Base-by-base conservation (phyloP, 2,797 vertebrate species). In the Microcaecilia unicolor region DNA sequence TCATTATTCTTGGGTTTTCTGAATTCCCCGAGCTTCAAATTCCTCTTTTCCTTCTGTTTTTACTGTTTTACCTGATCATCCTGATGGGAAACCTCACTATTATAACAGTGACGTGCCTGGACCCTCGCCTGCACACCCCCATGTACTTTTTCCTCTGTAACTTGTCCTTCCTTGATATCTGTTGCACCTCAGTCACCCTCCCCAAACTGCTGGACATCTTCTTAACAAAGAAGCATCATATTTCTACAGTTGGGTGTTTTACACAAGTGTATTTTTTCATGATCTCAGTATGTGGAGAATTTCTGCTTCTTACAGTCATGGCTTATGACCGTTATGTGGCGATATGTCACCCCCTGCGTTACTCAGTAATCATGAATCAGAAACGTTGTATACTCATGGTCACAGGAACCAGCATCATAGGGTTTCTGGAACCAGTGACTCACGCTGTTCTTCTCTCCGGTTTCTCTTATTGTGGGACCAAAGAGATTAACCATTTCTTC, bases 401-500 rank as follows among this genome's bases (percentile, higher is more conserved):
- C 22, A 5, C 1, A 2, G 27, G 24, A 6, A 20, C 41, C 4
- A 49, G 41, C 18, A 6, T n/a, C 4, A 14, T 37, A 18, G 47
- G 35, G 2, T 5, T 58, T 11, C 7, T 35, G n/a, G 42, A 38
- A 21, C 34, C 54, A 4, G 22, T 48, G 15, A 18, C 4, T 20
- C 37, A 42, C 10, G 27, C 23, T 8, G 34, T 27, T 8, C 31
- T 18, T 14, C 18, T 58, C 20, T 10, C 28, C 7, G 41, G 32
- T 17, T 4, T 52, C 4, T 12, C 22, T 9, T 52, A 51, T n/a
- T 58, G 41, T 21, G 44, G 33, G 4, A 27, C n/a, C 1, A 17
- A 50, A 22, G 16, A 37, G 9, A 43, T 53, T 21, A 46, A 44
- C 11, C 29, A 56, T 15, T 44, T 48, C 10, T 58, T 55, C 17